Base-by-base conservation (phyloP, 2,797 vertebrate genomes). In the Pangasius mekongensis region DNA sequence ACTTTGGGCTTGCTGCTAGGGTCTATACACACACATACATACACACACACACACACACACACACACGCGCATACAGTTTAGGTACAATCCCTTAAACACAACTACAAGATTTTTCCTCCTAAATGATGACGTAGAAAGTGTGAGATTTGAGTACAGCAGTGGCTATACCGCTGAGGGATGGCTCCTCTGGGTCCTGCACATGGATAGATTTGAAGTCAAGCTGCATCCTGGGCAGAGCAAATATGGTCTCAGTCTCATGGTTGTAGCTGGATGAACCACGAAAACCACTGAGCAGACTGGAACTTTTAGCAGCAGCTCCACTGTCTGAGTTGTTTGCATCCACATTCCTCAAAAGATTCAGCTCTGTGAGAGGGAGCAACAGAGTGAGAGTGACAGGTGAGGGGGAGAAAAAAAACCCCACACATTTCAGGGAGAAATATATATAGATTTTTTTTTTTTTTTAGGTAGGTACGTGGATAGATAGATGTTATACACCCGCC, bases 201-300 rank as follows among this genome's bases (percentile, higher is more conserved):
- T 99, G 99, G 92, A 97, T 99, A 87, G 98, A 99, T 92, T 99
- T 99, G 90, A 99, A 99, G 94, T 99, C 97, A 90, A 99, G 95
- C 91, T 99, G 99, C 98, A 99, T 99, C 90, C 98, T 97, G 90
- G 99, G 99, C 86, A 99, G 94, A 1, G 99, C 99, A 88, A 99
- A 99, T 93, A 99, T 99, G 24, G 98, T 99, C 95, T 99, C 99
- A 0, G 98, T 99, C 93, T 99, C 99, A 13, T 99, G 99, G 95
- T 98, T 99, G 93, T 99, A 99, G 95, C 96, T 98, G 91, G 98
- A 98, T 58, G 97, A 95, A 86, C 98, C 97, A 87, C 97, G 95
- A 94, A 99, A 99, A 87, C 97, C 98, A 91, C 98, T 99, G 83
- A 99, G 91, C 87, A 99, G 95, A 90, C 97, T 99, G 52, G 98